Conservation (phyloP, 64 coral and sea anemone genomes). For the Astreopora myriophthalma region DNA sequence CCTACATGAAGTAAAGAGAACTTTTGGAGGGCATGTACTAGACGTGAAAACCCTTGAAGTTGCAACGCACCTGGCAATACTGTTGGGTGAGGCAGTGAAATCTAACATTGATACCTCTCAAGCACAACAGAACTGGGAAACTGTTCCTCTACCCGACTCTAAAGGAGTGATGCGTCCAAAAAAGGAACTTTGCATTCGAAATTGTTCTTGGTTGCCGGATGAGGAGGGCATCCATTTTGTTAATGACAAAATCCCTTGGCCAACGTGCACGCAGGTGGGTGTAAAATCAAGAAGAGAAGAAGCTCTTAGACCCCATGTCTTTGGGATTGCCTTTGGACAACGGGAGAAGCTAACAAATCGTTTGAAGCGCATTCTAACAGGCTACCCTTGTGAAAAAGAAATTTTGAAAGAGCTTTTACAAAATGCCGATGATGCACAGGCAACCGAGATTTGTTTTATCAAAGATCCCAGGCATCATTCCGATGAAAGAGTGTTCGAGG, state of each 20-base stretch:
- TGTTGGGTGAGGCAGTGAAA: conserved; percentile 13
- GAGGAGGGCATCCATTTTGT: conserved; percentile 32
- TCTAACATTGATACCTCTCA: not conserved
- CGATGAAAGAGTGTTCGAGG: conserved; percentile 61
- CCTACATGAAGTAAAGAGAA: not conserved
- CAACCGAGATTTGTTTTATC: conserved; percentile 87
- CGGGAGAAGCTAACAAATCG: conserved; percentile 83
- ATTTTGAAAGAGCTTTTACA: conserved; percentile 94
- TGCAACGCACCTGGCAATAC: conserved; percentile 2
- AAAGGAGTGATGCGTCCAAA: conserved; percentile 30
- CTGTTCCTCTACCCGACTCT: conserved; percentile 66
- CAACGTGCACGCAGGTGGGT: not conserved
- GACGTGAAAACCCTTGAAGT: conserved; percentile 8
- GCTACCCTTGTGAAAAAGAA: conserved; percentile 82
- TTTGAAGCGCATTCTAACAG: conserved; percentile 70
- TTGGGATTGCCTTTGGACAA: conserved; percentile 77
- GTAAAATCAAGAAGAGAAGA: conserved; percentile 73
- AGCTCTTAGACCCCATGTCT: not conserved
- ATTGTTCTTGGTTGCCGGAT: conserved; percentile 75
- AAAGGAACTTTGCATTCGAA: conserved; percentile 42
- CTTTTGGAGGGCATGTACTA: not conserved
- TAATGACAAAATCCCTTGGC: conserved; percentile 33
- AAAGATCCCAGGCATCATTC: conserved; percentile 68
- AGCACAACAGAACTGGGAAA: not conserved
- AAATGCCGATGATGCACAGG: conserved; percentile 96